Evolutionary conservation across 92 coral and sea anemone species (phyloP), one percentile per base, ranked within the genome.

Genomic region (Heteractis magnifica): DNA sequence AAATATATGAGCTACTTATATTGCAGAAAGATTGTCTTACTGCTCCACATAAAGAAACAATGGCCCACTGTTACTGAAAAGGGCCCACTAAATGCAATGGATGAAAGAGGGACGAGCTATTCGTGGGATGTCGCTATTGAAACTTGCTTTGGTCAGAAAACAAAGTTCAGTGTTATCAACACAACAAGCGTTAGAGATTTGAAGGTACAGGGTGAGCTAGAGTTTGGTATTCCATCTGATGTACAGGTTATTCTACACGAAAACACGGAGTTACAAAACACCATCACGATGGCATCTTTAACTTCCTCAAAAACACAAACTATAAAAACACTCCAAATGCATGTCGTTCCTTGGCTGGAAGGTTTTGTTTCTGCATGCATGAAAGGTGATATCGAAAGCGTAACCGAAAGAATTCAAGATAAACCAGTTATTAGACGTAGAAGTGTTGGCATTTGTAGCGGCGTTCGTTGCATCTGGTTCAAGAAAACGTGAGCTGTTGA

Each of bases 391-490:
- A 86, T 72, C 20, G 80, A 79, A 56, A 82, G 77, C 49, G 79
- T 79, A 5, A 59, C 84, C 73, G 73, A 82, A 56, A 68, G 88
- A 73, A 72, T 86, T 59, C 44, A 72, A 18, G 85, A 79, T 13
- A 74, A 73, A 86, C 71, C 85, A 79, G 52, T 23, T 68, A 11
- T 65, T 20, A 5, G 23, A 23, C 5, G 26, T 23, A 64, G 88
- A 86, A 12, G 80, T 80, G 48, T 41, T 79, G 13, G 84, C 81
- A 26, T 86, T 86, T 72, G 80, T 86, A 34, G 88, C 88, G 1
- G 88, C 85, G 3, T 79, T 79, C 80, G 80, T 86, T 49, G 84
- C 80, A 59, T 84, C 85, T 15, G 82, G 88, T 11, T n/a, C 75
- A 19, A 79, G 79, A 4, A 72, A 79, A 73, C 85, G 56, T 49